Conservation (phyloP, 2,113 vertebrate genomes). For the Oenanthe oenanthe region DNA sequence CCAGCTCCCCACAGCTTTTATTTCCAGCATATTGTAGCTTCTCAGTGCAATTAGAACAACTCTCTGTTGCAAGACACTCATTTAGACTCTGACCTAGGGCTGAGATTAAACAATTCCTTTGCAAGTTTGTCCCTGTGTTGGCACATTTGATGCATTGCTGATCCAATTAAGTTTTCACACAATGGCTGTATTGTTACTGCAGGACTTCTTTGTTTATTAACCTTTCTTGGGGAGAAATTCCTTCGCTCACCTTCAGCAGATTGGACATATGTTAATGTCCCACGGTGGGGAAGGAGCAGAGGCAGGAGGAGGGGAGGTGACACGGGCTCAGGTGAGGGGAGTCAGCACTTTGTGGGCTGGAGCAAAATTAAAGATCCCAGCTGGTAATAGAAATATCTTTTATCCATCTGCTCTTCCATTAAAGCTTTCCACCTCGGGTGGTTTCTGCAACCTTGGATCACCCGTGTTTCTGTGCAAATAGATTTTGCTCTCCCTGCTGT, state of each 20-base stretch:
- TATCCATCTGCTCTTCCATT: neutral
- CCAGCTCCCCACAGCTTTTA: conserved; percentile 3
- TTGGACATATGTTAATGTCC: conserved; percentile 8
- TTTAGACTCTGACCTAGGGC: conserved; percentile 33
- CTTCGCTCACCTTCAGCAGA: neutral
- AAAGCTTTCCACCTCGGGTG: accelerated
- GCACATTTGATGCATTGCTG: conserved; percentile 28
- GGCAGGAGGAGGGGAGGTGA: neutral
- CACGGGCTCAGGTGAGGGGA: neutral
- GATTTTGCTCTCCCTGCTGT: neutral
- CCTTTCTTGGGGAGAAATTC: conserved; percentile 27
- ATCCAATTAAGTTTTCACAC: conserved; percentile 65
- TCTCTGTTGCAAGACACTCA: neutral
- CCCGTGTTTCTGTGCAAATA: neutral
- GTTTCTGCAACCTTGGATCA: neutral
- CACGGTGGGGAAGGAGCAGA: neutral
- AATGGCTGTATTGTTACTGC: conserved; percentile 30
- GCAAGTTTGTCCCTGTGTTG: conserved; percentile 11
- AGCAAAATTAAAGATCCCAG: neutral
- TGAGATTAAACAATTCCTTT: neutral
- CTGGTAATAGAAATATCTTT: neutral
- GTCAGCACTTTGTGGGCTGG: neutral
- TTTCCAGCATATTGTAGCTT: conserved; percentile 4
- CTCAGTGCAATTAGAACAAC: neutral
- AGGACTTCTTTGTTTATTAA: conserved; percentile 53